Percentiles rank a stretch among this genome's conserved stretches.
Conservation (phyloP, 2,113 vertebrate species). For the Blennius ocellaris region DNA sequence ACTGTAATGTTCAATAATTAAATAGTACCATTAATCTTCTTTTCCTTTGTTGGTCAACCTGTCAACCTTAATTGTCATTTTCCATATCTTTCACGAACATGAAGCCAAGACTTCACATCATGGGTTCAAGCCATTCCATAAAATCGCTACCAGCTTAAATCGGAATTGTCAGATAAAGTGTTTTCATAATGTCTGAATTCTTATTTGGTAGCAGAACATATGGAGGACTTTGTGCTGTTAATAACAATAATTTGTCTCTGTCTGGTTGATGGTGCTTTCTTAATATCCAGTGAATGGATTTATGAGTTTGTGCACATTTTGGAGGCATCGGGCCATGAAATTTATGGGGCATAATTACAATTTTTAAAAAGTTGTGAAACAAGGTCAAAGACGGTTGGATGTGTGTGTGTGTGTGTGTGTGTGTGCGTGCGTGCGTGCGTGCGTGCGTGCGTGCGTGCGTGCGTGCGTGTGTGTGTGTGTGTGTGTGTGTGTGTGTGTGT, state of each 20-base stretch:
- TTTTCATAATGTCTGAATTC: conserved; percentile 15
- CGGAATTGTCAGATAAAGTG: neutral
- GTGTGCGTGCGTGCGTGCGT: too few species aligned
- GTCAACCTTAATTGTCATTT: neutral
- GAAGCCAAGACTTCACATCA: neutral
- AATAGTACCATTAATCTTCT: neutral
- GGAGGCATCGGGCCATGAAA: conserved; percentile 4
- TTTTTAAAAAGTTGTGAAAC: conserved; percentile 24
- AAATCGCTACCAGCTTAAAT: neutral
- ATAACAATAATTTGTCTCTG: conserved; percentile 57
- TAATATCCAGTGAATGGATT: conserved; percentile 45
- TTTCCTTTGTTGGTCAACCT: neutral
- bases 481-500: too few species aligned
- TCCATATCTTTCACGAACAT: neutral
- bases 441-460: too few species aligned
- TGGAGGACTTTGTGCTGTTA: conserved; percentile 20
- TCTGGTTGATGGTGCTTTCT: conserved; percentile 40
- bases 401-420: too few species aligned
- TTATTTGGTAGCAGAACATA: conserved; percentile 29
- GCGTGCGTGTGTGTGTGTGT: too few species aligned
- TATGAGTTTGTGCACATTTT: conserved; percentile 42
- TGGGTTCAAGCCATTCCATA: neutral
- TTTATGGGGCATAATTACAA: conserved; percentile 14
- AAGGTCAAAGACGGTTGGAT: conserved; percentile 40
- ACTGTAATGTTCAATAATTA: neutral